phyloP scores from a whole-genome alignment of 2,113 vertebrate genomes.

The Gulo gulo region DNA sequence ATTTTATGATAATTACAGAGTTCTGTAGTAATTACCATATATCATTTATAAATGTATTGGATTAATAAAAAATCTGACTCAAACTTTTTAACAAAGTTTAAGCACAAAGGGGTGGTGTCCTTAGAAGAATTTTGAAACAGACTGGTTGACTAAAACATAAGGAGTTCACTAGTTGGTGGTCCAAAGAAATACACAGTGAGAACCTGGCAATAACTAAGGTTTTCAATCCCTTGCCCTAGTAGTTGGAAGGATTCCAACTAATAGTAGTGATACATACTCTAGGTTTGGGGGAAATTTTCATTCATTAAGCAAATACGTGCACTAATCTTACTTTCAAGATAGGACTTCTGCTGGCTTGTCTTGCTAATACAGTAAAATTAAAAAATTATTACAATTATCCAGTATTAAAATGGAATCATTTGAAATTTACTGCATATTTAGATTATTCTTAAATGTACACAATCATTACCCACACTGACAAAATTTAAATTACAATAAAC shows the following conservation, averaged over 20 bases:
- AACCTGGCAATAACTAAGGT: conserved; percentile 44
- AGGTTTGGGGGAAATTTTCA: not conserved
- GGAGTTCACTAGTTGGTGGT: conserved; percentile 22
- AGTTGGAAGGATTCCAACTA: not conserved
- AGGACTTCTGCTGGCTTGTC: not conserved
- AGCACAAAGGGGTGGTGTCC: conserved; percentile 35
- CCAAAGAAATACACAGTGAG: not conserved
- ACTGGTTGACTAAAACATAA: conserved; percentile 42
- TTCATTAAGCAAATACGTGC: not conserved
- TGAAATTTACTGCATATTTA: not conserved
- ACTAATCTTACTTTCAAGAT: not conserved
- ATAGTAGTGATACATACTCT: not conserved
- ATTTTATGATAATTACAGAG: conserved; percentile 12
- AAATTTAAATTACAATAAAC: not conserved
- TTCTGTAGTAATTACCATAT: not conserved
- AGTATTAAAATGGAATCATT: not conserved
- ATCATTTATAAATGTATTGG: conserved; percentile 10
- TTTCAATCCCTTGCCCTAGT: conserved; percentile 7
- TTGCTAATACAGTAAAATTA: not conserved
- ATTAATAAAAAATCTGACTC: not conserved
- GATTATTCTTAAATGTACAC: not conserved
- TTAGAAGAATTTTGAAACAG: not conserved
- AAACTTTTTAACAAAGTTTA: not conserved
- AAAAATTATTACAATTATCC: not conserved
- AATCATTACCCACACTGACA: not conserved